Evolutionary conservation across 2,113 vertebrate species (phyloP).

Genomic region (Cynoglossus semilaevis): DNA sequence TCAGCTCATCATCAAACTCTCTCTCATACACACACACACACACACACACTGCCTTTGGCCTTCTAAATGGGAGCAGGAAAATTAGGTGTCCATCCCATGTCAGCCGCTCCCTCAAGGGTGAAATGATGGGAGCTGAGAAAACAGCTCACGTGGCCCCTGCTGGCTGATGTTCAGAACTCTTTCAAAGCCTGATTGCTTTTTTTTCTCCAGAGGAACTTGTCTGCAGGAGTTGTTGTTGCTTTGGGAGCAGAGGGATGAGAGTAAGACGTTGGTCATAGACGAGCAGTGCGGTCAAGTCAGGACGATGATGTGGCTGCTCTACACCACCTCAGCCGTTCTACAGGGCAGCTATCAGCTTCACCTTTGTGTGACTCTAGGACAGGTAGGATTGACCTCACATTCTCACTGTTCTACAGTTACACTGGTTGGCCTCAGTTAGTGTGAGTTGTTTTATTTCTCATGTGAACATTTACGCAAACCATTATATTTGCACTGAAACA

Average conservation of each 20-base stretch:
- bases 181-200: conserved; percentile 44
- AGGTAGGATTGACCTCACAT: too few relatives aligned
- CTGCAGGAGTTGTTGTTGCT: conserved; percentile 9
- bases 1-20: background rate
- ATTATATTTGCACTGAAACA: conserved; percentile 58
- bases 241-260: conserved; percentile 18
- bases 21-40: too few relatives aligned
- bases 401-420: too few relatives aligned
- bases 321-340: conserved; percentile 37
- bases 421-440: too few relatives aligned
- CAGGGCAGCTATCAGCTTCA: conserved; percentile 55
- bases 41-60: conserved; percentile 23
- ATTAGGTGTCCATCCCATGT: conserved; percentile 14
- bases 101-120: background rate
- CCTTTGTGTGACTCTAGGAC: conserved; percentile 15
- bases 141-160: conserved; percentile 31
- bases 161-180: conserved; percentile 27
- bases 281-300: conserved; percentile 16
- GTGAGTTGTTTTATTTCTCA: too few relatives aligned
- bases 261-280: conserved; percentile 4
- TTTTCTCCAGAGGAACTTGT: conserved; percentile 31
- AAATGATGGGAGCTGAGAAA: conserved; percentile 23
- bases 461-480: background rate
- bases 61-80: conserved; percentile 23
- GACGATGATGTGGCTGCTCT: conserved; percentile 31